Evolutionary conservation across 30 jellyfish, hydroid and myxozoan species (phyloP), one percentile per base, ranked within the genome.

Genomic region (Aurelia aurita): DNA sequence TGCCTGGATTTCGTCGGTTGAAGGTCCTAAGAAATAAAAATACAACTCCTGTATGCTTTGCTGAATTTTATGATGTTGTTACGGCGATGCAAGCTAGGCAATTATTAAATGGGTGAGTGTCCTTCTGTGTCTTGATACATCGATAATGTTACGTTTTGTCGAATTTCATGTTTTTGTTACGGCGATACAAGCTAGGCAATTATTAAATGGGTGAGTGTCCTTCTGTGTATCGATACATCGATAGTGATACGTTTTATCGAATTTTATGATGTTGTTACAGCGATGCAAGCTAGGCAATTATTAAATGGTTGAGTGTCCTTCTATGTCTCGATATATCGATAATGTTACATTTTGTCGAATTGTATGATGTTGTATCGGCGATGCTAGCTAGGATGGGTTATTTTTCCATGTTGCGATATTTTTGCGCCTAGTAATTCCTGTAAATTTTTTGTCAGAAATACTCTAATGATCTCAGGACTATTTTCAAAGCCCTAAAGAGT

Each of bases 1-100:
- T 91, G 78, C 98, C 98, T 53, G 86, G 93, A 16, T 91, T 85
- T 74, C 94, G 98, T 16, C 90, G 98, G 18, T 58, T 91, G 31
- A 91, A 91, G 60, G 86, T 91, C 75, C 70, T 91, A 1, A 74
- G 98, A n/a, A 91, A 91, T 76, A 91, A 91, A 73, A 85, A 85
- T 58, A 91, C 98, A 53, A 80, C 98, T 0, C 98, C 98, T 3
- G 98, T 91, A 3, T 46, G 86, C 19, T 91, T 91, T 49, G 96
- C 87, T 49, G 98, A 91, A 67, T 91, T 84, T 70, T 60, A 61
- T 43, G 98, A 91, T 69, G 94, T 91, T 29, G 71, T 91, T 2
- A 72, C 90, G 25, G 98, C 98, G 34, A 64, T 79, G 49, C 98
- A 91, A 53, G 94, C 98, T 46, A 86, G 82, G 69, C 87, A 73